phyloP scores from a whole-genome alignment of 2,113 vertebrate genomes.

The Lutjanus erythropterus region DNA sequence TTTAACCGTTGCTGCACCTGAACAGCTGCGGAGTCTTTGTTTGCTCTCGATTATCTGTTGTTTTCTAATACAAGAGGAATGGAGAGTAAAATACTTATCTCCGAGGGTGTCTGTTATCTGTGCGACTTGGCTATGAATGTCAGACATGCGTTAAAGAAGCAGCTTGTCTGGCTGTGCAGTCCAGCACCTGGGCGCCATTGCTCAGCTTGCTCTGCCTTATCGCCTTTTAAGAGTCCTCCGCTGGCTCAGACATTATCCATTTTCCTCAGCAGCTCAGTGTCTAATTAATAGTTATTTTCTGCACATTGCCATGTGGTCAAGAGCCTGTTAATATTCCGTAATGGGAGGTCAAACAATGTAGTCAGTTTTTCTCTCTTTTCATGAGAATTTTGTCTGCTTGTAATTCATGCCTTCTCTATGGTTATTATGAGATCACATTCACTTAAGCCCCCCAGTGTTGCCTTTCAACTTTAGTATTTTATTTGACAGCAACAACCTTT shows the following conservation, averaged over 20 bases:
- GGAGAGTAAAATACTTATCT: slow-evolving; percentile 32
- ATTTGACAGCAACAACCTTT: slow-evolving; percentile 58
- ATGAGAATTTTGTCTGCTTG: slow-evolving; percentile 10
- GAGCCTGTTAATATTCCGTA: slow-evolving; percentile 14
- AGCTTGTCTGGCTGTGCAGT: slow-evolving; percentile 24
- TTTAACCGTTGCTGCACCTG: slow-evolving; percentile 67
- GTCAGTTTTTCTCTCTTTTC: slow-evolving; percentile 20
- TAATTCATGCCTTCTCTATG: slow-evolving; percentile 11
- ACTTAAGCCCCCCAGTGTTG: background rate
- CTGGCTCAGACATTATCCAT: slow-evolving; percentile 22
- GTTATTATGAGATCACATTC: slow-evolving; percentile 34
- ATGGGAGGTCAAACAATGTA: background rate
- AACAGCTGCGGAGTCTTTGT: slow-evolving; percentile 42
- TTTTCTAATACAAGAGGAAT: slow-evolving; percentile 39
- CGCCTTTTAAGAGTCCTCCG: slow-evolving; percentile 27
- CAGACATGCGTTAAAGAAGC: slow-evolving; percentile 46
- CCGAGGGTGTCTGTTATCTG: slow-evolving; percentile 41
- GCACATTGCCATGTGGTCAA: background rate
- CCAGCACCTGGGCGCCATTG: slow-evolving; percentile 36
- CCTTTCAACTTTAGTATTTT: slow-evolving; percentile 21
- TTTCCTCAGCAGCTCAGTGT: slow-evolving; percentile 29
- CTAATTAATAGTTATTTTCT: slow-evolving; percentile 10
- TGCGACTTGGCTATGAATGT: slow-evolving; percentile 36
- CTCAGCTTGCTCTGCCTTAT: slow-evolving; percentile 32
- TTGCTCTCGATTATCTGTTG: slow-evolving; percentile 37